Base-by-base conservation (phyloP, 2,113 vertebrate genomes). In the Dipodomys spectabilis region DNA sequence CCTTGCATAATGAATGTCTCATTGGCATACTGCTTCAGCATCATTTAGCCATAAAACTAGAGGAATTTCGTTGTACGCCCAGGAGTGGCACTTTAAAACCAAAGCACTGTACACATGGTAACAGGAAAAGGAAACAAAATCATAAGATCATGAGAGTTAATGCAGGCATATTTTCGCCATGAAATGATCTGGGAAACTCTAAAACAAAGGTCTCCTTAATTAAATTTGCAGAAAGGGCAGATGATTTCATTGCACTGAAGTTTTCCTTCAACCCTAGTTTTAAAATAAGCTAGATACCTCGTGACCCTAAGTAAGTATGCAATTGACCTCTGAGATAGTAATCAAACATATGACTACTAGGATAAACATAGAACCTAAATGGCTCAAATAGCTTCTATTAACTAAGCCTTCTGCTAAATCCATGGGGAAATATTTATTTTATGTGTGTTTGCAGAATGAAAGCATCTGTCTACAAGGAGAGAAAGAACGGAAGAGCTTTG, bases 1-100 rank as follows among this genome's bases (percentile, higher is more conserved):
- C 94, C 96, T 97, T 97, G 91, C 93, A 93, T 98, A 97, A 97
- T 97, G 97, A 97, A 97, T 96, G 95, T 96, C 35, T 97, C 90
- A 90, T 94, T 97, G 96, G 92, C 79, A 91, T 91, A 80, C 73
- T 92, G 80, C 90, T 97, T 96, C 90, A 97, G 79, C 90, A 90
- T 96, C 85, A 73, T 92, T 95, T 69, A 93, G 83, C 91, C 53
- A 80, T 91, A 92, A 86, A 85, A 89, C 92, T 92, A 15, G 0
- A 95, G 90, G 79, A 93, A 79, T 91, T 80, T 80, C 65, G 35
- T 65, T 90, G 0, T 90, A 75, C 60, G 74, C 86, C 65, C 23
- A 71, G 81, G 35, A 95, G 62, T 86, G n/a, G 5, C 44, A 80
- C 44, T 75, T 83, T 80, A 75, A 88, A 77, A 62, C 67, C 67